A percentile compares a stretch with the other conserved stretches of the same genome.
These are phyloP conservation scores for Mechanitis messenoides DNA, from an alignment of 2,888 invertebrate species.

Conservation along the genomic window DNA sequence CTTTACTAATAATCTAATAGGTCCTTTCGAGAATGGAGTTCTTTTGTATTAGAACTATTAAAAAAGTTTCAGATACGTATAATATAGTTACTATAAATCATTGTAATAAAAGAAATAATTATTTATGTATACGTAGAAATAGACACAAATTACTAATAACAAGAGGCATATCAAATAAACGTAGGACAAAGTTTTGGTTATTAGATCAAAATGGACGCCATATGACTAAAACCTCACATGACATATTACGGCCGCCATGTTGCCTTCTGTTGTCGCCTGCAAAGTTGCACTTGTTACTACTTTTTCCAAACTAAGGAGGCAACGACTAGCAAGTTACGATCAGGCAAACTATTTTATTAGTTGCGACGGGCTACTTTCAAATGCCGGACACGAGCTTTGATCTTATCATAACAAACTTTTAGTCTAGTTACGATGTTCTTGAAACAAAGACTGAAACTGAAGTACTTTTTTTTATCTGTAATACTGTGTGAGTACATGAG, in stretches of 20 bases:
- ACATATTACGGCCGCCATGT: slow-evolving; percentile 68
- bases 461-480: slow-evolving; percentile 12
- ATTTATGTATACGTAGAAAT: slow-evolving; percentile 11
- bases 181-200: slow-evolving; percentile 67
- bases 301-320: slow-evolving; percentile 38
- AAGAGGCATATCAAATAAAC: slow-evolving; percentile 59
- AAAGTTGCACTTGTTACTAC: slow-evolving; percentile 67
- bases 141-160: slow-evolving; percentile 52
- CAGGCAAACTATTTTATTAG: slow-evolving; percentile 49
- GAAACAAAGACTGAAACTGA: slow-evolving; percentile 20
- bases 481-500: background rate
- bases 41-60: slow-evolving; percentile 24
- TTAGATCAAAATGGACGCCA: slow-evolving; percentile 65
- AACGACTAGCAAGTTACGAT: slow-evolving; percentile 40
- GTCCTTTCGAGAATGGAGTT: slow-evolving; percentile 29
- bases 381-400: slow-evolving; percentile 32
- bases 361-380: slow-evolving; percentile 34
- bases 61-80: background rate
- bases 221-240: slow-evolving; percentile 70
- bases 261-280: slow-evolving; percentile 43
- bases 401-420: slow-evolving; percentile 32
- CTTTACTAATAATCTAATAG: slow-evolving; percentile 57
- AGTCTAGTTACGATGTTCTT: slow-evolving; percentile 23
- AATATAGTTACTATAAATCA: too few relatives aligned
- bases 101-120: background rate